Evolutionary conservation across 2,113 vertebrate species (phyloP), one percentile per base, ranked within the genome.

Genomic region (Trogon melanurus): DNA sequence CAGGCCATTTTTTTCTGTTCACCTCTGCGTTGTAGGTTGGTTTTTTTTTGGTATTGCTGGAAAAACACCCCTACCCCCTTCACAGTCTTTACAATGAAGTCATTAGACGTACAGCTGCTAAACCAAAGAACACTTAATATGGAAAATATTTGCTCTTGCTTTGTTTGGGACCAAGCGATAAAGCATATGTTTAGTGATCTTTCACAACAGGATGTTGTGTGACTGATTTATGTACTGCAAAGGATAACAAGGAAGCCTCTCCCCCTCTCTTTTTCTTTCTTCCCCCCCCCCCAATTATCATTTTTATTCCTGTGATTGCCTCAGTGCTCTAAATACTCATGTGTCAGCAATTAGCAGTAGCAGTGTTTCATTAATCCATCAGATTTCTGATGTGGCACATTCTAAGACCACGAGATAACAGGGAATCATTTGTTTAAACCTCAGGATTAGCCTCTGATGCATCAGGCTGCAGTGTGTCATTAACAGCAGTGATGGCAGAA

Each of bases 291-390:
- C 34, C 4, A 32, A 44, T 79, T 64, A 34, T 32, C 93, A 56
- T 95, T 97, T 89, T 96, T 88, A 93, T 96, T 96, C 86, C 74
- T 87, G 78, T 86, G 78, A 79, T 98, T 97, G 96, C 96, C 97
- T 98, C 79, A 58, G 94, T 97, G 88, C 97, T 94, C 95, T 96
- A 89, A 97, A 97, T 97, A 94, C 97, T 96, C 96, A 96, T 84
- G 86, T 98, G 98, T 98, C 98, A 98, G 98, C 98, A 99, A 99
- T 99, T 99, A 99, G 98, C 94, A 74, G 89, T 94, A 98, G 97
- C 97, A 98, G 95, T 93, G 97, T 98, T 98, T 98, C 98, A 97
- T 98, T 98, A 99, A 98, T 98, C 98, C 97, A 26, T 96, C 91
- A 96, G 94, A 83, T 97, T 98, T 97, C 97, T 98, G 96, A 97